A percentile compares a stretch with the other conserved stretches of the same genome.
Conservation (phyloP, 2,113 vertebrate species). For the Pygathrix nemaeus region DNA sequence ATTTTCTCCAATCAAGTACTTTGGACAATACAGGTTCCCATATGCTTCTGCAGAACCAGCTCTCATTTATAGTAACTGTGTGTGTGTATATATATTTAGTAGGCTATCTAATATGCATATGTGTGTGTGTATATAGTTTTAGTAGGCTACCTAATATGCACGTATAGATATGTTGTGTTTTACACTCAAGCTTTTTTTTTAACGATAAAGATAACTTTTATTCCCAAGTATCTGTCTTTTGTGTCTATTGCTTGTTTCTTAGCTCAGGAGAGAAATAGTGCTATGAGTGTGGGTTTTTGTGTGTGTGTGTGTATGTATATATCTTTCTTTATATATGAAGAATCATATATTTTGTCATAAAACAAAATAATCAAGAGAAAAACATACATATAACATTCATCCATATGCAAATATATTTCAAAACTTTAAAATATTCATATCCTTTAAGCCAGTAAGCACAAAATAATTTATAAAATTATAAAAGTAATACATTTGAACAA, state of each 20-base stretch:
- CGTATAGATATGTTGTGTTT: background rate
- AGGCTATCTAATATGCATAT: too few relatives aligned
- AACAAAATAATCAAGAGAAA: background rate
- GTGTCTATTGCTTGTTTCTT: background rate
- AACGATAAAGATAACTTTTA: background rate
- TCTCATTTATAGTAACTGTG: background rate
- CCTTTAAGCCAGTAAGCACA: background rate
- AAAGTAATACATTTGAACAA: background rate
- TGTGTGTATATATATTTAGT: too few relatives aligned
- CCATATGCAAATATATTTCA: background rate
- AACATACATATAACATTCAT: background rate
- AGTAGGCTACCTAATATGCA: too few relatives aligned
- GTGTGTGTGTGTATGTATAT: too few relatives aligned
- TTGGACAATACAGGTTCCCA: background rate
- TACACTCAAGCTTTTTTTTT: background rate
- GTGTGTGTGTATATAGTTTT: too few relatives aligned
- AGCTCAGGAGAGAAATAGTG: background rate
- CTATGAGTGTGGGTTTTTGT: background rate
- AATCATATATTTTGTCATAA: background rate
- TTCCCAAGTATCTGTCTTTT: background rate
- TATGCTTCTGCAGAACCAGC: background rate
- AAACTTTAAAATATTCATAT: background rate
- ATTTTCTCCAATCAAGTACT: background rate
- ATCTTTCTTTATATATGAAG: too few relatives aligned
- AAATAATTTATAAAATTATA: constrained; percentile 23